Base-by-base conservation (phyloP, 2,797 vertebrate species). In the Cetoscarus ocellatus region DNA sequence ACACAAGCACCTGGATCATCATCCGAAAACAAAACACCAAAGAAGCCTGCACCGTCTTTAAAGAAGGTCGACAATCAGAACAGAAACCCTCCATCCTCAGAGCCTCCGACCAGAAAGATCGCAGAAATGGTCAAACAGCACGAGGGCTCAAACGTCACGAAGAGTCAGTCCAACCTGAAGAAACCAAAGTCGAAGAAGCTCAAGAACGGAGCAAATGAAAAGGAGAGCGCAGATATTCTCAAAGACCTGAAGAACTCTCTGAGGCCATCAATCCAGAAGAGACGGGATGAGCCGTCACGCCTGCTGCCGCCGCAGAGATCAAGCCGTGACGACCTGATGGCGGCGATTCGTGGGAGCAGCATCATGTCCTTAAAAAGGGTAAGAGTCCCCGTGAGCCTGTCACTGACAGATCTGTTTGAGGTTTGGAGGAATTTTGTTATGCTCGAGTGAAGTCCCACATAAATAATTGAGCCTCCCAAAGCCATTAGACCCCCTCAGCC, bases 271-370 rank as follows among this genome's bases (percentile, higher is more conserved):
- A 88, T 90, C 0, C 95, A 95, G 55, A 95, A 93, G 86, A 95
- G 92, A 84, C 70, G 55, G 50, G 95, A 95, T 15, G 95, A 95
- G 12, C 57, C 85, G 1, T 90, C 93, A 8, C 79, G 50, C 43
- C 94, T 93, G 13, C 92, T 90, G 9, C 95, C 91, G 0, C 95
- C 95, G 0, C 94, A 94, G 73, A 93, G 91, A 51, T 95, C 95
- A 0, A 88, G 91, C 38, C 95, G 94, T 0, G 94, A 96, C 36
- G 94, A 94, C 66, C 96, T 97, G 39, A 97, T 97, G 96, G 94
- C 95, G 43, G 95, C 95, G 0, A 97, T 97, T 57, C 92, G 95
- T 7, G 93, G 92, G 39, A 96, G 95, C 92, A 96, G 92, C 83
- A 82, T 96, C 35, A 85, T 83, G 70, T 95, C 96, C 35, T 85